Base-by-base conservation (phyloP, 2,113 vertebrate genomes). In the Sylvia atricapilla region DNA sequence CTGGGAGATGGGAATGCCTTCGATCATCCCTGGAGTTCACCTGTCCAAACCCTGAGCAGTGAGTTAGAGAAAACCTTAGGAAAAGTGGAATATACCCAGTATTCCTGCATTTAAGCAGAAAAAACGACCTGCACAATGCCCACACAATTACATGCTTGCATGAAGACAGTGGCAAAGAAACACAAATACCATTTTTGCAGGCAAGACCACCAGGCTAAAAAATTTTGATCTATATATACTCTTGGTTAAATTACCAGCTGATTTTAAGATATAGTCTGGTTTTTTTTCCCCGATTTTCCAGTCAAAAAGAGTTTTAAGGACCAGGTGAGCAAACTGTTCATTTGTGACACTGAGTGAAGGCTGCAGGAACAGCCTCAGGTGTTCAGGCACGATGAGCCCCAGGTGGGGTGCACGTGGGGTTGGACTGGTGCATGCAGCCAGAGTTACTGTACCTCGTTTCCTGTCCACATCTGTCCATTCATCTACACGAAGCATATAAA, bases 391-490 rank as follows among this genome's bases (percentile, higher is more conserved):
- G 17, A 91, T 35, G 90, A 90, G 90, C 90, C 90, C 77, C 86
- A 89, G 6, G 87, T 89, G 95, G n/a, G n/a, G n/a, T 94, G 91
- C 84, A 92, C 94, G 85, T 92, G 83, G 90, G 85, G 90, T 74
- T 94, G 11, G 81, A 92, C 93, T 95, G 96, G 93, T 41, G 88
- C 97, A 98, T 97, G 98, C 97, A 97, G 95, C 93, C 95, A 94
- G 80, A 95, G 92, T 92, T 97, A 98, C 98, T 96, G 96, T 99
- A 99, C 99, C 99, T 99, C 98, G 98, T 98, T 96, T 99, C 98
- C 99, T 99, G 99, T 99, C 99, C 97, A 98, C 98, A 98, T 99
- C 98, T 99, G 98, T 99, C 99, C 99, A 99, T 98, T 98, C 98
- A 98, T 99, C 98, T 99, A 99, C 92, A 98, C 91, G 97, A 97